Evolutionary conservation across 2,888 invertebrate genomes (phyloP).

Genomic region (Clepsis dumicolana): DNA sequence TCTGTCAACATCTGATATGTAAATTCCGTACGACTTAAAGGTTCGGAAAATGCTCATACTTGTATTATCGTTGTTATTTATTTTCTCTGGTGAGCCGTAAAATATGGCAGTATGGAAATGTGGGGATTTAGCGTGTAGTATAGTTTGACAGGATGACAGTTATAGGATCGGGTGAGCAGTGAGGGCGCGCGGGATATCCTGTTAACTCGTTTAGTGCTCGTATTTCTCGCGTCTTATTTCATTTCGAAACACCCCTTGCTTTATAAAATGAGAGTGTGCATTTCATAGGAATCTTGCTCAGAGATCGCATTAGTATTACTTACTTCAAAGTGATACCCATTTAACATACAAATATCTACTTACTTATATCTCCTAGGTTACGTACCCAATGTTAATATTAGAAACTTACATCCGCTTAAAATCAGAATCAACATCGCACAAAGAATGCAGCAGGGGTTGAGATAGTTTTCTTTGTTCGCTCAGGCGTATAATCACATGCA

Average conservation of each 20-base stretch:
- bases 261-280: not conserved
- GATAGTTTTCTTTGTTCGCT: constrained; percentile 76
- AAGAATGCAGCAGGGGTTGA: constrained; percentile 57
- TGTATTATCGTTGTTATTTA: constrained; percentile 83
- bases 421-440: constrained; percentile 57
- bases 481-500: constrained; percentile 72
- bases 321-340: no score
- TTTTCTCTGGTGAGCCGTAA: constrained; percentile 81
- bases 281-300: not conserved
- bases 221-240: constrained; percentile 57
- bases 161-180: constrained; percentile 63
- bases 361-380: no score
- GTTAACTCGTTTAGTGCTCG: constrained; percentile 74
- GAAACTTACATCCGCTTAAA: constrained; percentile 35
- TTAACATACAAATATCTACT: no score
- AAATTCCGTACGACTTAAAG: constrained; percentile 77
- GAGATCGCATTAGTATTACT: not conserved
- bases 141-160: constrained; percentile 84
- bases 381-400: not conserved
- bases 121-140: constrained; percentile 76
- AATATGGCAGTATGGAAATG: constrained; percentile 83
- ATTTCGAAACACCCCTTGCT: constrained; percentile 28
- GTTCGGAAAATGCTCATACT: constrained; percentile 79
- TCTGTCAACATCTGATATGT: constrained; percentile 82
- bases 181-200: constrained; percentile 54